phyloP scores from a whole-genome alignment of 2,113 vertebrate genomes.

The Nycticebus coucang region DNA sequence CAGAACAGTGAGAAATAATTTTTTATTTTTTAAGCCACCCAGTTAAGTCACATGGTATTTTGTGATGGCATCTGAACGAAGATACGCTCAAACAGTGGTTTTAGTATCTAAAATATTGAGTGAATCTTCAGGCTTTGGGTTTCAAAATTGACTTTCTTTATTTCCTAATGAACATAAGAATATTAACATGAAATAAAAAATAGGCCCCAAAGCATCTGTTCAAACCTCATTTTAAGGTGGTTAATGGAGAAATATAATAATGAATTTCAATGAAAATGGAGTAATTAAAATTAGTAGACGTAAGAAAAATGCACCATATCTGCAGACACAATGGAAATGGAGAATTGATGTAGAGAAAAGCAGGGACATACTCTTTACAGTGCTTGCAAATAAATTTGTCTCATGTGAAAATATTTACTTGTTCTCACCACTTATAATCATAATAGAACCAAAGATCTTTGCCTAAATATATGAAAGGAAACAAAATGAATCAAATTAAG shows the following conservation, averaged over 20 bases:
- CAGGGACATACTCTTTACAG: neutral
- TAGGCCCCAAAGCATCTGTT: neutral
- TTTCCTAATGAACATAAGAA: slow-evolving; percentile 38
- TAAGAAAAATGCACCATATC: slow-evolving; percentile 18
- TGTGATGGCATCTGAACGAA: neutral
- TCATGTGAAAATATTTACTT: slow-evolving; percentile 21
- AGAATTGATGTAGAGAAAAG: neutral
- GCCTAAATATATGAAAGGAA: neutral
- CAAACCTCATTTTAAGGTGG: slow-evolving; percentile 41
- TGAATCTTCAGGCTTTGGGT: neutral
- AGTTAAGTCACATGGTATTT: neutral
- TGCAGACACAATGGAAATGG: slow-evolving; percentile 7
- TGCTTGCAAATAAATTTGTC: neutral
- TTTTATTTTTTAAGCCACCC: neutral
- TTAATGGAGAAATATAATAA: slow-evolving; percentile 57
- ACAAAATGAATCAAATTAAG: neutral
- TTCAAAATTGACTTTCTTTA: neutral
- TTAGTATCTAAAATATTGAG: slow-evolving; percentile 9
- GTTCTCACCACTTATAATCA: neutral
- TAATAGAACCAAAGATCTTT: neutral
- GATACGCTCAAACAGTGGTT: neutral
- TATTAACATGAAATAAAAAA: slow-evolving; percentile 54
- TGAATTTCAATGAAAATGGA: slow-evolving; percentile 26
- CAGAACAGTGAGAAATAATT: neutral
- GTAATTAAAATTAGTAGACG: slow-evolving; percentile 52